Conservation (phyloP, 2,113 vertebrate genomes). For the Alces alces region DNA sequence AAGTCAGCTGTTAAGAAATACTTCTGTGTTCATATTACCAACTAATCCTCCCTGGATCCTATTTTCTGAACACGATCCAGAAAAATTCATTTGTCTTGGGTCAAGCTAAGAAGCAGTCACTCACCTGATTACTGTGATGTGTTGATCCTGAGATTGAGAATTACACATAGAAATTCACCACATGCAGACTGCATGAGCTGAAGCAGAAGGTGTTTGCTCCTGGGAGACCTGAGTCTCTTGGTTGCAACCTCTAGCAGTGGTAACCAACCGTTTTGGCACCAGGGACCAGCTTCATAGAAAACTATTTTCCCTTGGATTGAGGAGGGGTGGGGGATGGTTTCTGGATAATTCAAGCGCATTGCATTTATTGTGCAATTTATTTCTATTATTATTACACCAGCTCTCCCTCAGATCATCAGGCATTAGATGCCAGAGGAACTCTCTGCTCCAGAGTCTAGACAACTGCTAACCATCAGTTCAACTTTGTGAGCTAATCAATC, state of each 20-base stretch:
- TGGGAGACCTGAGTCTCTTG: background rate
- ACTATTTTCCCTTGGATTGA: background rate
- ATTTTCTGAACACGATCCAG: background rate
- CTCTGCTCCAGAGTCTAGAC: background rate
- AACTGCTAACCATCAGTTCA: background rate
- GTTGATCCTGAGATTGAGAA: background rate
- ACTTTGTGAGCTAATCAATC: background rate
- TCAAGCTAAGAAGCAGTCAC: background rate
- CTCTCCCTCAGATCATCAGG: background rate
- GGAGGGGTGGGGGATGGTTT: background rate
- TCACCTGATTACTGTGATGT: background rate
- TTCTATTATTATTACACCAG: background rate
- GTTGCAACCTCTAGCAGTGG: background rate
- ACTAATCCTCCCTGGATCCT: background rate
- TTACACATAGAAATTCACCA: too few relatives aligned
- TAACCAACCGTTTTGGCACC: background rate
- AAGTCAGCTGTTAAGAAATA: background rate
- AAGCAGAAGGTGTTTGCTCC: background rate
- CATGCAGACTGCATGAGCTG: background rate
- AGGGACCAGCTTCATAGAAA: background rate
- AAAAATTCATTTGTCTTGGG: background rate
- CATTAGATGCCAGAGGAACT: too few relatives aligned
- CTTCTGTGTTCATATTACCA: background rate
- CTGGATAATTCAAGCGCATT: background rate
- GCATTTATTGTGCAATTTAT: background rate